Conservation (phyloP, 2,888 invertebrate species). For the Chouioia cunea region DNA sequence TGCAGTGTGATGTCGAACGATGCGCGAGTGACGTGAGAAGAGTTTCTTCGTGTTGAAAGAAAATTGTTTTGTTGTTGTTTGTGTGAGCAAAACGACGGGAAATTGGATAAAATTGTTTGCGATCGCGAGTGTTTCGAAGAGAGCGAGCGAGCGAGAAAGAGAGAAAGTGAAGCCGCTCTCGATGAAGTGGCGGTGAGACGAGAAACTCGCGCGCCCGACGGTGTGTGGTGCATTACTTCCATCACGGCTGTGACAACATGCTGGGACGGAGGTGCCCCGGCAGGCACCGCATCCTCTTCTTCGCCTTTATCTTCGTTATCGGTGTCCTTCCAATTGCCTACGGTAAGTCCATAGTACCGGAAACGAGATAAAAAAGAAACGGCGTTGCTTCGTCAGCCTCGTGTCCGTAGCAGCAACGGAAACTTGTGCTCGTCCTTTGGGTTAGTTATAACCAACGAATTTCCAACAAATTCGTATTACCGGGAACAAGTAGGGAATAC, state of each 20-base stretch:
- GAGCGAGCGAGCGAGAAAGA: slow-evolving; percentile 29
- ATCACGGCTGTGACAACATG: background rate
- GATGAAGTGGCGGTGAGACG: slow-evolving; percentile 40
- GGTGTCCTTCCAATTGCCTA: slow-evolving; percentile 49
- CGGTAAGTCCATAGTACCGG: slow-evolving; percentile 52
- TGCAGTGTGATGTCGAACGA: background rate
- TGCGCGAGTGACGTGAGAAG: slow-evolving; percentile 9
- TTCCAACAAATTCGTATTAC: no score
- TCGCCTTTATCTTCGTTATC: slow-evolving; percentile 48
- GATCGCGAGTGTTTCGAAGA: no score
- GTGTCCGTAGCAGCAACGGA: no score
- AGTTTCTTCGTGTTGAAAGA: background rate
- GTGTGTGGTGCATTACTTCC: slow-evolving; percentile 2
- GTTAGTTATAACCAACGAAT: no score
- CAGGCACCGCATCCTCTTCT: slow-evolving; percentile 48
- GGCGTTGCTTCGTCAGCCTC: no score
- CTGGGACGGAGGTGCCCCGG: slow-evolving; percentile 12
- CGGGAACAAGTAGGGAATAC: background rate
- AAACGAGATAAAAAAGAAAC: no score
- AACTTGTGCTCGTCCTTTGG: no score
- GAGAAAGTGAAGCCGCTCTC: slow-evolving; percentile 32
- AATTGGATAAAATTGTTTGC: no score
- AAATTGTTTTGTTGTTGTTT: no score
- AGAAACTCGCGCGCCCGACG: no score
- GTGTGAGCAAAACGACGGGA: no score